Base-by-base conservation (phyloP, 2,113 vertebrate species). In the Scartelaos histophorus region DNA sequence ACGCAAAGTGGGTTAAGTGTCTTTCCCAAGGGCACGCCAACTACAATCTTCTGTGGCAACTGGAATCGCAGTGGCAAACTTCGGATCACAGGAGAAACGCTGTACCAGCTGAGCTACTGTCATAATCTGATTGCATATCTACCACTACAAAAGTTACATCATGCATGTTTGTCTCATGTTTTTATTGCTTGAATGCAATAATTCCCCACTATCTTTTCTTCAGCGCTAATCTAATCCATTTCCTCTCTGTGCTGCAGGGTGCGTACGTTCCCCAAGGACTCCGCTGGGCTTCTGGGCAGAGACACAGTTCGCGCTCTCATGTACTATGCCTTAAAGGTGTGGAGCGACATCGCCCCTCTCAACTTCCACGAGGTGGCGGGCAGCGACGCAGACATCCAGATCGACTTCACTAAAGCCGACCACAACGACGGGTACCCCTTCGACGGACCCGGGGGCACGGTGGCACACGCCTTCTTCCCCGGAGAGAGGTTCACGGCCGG, bases 291-390 rank as follows among this genome's bases (percentile, higher is more conserved):
- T 22, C 90, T 99, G 86, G 96, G 96, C 76, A 94, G 94, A 0
- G 97, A 98, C 92, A 98, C 97, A 0, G 95, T 99, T 22, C 94
- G 97, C 0, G 97, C 96, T 0, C 95, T 99, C 67, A 96, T 99
- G 97, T 95, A 96, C 87, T 98, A 98, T 0, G 97, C 97, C 9
- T 89, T 99, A 79, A 98, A 98, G 87, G 97, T 97, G 67, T 99
- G 98, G 97, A 97, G 97, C 0, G 97, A 99, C 89, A 96, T 99
- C 10, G 93, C 96, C 0, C 97, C 97, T 0, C 93, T 99, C 10
- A 96, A 98, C 87, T 99, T 99, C 92, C 97, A 98, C 0, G 97
- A 99, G 87, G 97, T 98, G 82, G 98, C 96, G 0, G 96, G 97
- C 66, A 96, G 90, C 9, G 81, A 94, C 0, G 97, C 97, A 0